phyloP scores from a whole-genome alignment of 2,888 invertebrate species.

The Calliphora vomitoria region DNA sequence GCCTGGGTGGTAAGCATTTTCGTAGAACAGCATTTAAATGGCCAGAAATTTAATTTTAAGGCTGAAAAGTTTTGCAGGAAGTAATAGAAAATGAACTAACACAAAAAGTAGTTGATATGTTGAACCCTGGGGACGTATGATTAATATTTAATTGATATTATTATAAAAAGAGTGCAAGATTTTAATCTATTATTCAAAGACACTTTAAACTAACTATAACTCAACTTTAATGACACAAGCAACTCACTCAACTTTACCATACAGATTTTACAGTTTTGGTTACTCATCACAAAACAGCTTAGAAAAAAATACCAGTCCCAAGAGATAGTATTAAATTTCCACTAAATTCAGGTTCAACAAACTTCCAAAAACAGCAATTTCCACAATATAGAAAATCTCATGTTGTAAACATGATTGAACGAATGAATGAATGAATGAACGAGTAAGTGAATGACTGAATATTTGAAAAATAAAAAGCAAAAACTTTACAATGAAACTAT shows the following conservation, averaged over 20 bases:
- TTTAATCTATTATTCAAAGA: too few relatives aligned
- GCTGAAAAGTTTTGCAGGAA: neutral
- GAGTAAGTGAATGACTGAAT: slow-evolving; percentile 14
- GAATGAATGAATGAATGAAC: slow-evolving; percentile 15
- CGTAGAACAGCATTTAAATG: neutral
- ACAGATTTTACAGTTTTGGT: too few relatives aligned
- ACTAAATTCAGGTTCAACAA: slow-evolving; percentile 64
- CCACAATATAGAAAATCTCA: slow-evolving; percentile 34
- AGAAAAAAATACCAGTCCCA: neutral
- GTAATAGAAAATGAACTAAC: neutral
- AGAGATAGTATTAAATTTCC: slow-evolving; percentile 23
- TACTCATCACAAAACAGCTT: too few relatives aligned
- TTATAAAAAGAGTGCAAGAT: neutral
- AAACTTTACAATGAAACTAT: neutral
- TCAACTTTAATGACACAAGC: too few relatives aligned
- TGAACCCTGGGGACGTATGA: neutral
- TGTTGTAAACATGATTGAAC: slow-evolving; percentile 30
- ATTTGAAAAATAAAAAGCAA: slow-evolving; percentile 5
- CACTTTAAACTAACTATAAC: too few relatives aligned
- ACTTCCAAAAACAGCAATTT: slow-evolving; percentile 45
- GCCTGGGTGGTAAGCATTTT: neutral
- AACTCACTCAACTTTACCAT: too few relatives aligned
- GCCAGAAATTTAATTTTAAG: neutral
- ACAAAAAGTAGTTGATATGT: neutral
- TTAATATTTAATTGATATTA: neutral